These are phyloP conservation scores for Drosophila prosaltans DNA, from an alignment of 1,140 invertebrate genomes.

Conservation along the genomic window DNA sequence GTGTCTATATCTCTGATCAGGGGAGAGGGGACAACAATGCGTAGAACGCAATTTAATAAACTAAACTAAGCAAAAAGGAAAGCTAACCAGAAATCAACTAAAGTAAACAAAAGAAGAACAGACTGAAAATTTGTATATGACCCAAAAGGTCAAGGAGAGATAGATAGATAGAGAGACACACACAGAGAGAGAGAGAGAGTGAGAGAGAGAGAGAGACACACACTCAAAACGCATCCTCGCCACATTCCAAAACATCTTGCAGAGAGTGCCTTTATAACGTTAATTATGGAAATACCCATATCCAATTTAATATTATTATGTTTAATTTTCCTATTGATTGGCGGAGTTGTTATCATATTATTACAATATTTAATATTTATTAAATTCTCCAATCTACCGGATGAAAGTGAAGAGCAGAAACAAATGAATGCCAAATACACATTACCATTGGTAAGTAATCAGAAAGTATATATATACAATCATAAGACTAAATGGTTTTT, in stretches of 20 bases:
- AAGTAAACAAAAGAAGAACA: neutral
- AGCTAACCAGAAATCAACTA: too few relatives aligned
- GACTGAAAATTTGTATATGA: neutral
- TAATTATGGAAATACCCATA: conserved; percentile 80
- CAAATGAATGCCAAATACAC: conserved; percentile 83
- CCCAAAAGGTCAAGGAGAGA: neutral
- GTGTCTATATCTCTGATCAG: neutral
- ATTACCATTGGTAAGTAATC: conserved; percentile 82
- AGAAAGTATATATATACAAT: neutral
- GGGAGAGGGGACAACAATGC: too few relatives aligned
- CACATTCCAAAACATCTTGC: neutral
- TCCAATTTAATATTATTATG: conserved; percentile 80
- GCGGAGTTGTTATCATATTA: conserved; percentile 84
- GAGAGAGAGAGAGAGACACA: too few relatives aligned
- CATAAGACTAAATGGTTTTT: neutral
- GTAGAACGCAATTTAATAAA: neutral
- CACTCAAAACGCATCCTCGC: neutral
- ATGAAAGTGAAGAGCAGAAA: conserved; percentile 81
- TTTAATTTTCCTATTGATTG: conserved; percentile 83
- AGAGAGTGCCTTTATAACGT: neutral
- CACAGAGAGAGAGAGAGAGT: too few relatives aligned
- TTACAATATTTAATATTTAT: conserved; percentile 84
- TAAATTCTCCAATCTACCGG: conserved; percentile 83
- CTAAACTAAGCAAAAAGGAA: neutral
- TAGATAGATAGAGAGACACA: too few relatives aligned